phyloP scores from a whole-genome alignment of 2,113 vertebrate genomes.

The Brachirus orientalis region DNA sequence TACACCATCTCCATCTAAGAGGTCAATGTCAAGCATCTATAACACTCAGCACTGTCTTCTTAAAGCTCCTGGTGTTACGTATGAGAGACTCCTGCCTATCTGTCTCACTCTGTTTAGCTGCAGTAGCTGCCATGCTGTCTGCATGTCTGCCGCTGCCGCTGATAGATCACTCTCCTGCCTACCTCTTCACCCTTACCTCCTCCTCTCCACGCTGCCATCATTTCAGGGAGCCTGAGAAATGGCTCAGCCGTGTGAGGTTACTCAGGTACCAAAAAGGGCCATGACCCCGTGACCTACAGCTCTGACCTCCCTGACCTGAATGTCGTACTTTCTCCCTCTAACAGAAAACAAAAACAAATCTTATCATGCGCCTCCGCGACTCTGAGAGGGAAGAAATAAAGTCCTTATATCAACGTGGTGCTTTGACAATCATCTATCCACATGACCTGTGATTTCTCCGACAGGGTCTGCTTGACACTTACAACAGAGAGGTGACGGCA shows the following conservation, averaged over 20 bases:
- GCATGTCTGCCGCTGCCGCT: conserved; percentile 71
- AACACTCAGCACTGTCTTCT: conserved; percentile 78
- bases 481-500: conserved; percentile 70
- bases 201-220: conserved; percentile 45
- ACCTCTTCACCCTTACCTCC: conserved; percentile 49
- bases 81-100: conserved; percentile 79
- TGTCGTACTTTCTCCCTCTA: conserved; percentile 65
- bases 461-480: conserved; percentile 79
- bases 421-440: conserved; percentile 77
- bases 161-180: conserved; percentile 76
- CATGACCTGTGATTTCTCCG: conserved; percentile 77
- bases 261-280: conserved; percentile 73
- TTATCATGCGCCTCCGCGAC: conserved; percentile 56
- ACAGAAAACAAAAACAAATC: conserved; percentile 76
- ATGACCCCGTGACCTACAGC: conserved; percentile 60
- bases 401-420: conserved; percentile 62
- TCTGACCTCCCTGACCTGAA: conserved; percentile 62
- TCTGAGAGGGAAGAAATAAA: conserved; percentile 41
- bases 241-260: conserved; percentile 76
- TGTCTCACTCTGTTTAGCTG: conserved; percentile 81
- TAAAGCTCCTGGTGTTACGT: conserved; percentile 77
- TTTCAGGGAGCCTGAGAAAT: conserved; percentile 77
- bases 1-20: conserved; percentile 52
- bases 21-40: conserved; percentile 82
- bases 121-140: conserved; percentile 80